Conservation (phyloP, 2,113 vertebrate genomes). For the Cinclus mexicanus region DNA sequence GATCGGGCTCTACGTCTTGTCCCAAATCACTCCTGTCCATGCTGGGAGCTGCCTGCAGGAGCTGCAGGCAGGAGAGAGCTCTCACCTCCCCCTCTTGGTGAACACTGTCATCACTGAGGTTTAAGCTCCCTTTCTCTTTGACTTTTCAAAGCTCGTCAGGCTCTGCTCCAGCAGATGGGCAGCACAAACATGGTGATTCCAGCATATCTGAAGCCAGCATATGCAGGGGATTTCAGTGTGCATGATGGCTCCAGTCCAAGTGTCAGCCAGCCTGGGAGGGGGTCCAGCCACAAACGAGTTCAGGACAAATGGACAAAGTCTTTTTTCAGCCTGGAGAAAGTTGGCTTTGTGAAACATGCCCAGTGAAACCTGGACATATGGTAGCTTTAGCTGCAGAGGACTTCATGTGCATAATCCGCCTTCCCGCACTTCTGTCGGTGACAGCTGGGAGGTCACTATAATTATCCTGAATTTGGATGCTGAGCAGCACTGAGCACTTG, state of each 20-base stretch:
- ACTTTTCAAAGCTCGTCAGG: neutral
- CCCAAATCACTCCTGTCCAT: neutral
- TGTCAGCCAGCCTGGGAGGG: neutral
- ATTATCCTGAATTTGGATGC: slow-evolving; percentile 32
- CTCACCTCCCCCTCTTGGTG: neutral
- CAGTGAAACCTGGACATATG: slow-evolving; percentile 37
- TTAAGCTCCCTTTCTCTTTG: neutral
- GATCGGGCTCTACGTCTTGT: neutral
- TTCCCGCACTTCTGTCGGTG: neutral
- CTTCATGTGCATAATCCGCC: slow-evolving; percentile 20
- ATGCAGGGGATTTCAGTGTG: neutral
- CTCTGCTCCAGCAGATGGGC: neutral
- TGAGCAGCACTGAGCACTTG: neutral
- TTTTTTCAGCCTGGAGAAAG: slow-evolving; percentile 32
- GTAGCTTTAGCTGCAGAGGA: slow-evolving; percentile 18
- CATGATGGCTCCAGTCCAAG: neutral
- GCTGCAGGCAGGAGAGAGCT: neutral
- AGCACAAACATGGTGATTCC: neutral
- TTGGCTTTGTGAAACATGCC: slow-evolving; percentile 4
- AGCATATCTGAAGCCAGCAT: neutral
- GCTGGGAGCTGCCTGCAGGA: neutral
- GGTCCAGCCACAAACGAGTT: neutral
- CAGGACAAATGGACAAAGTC: slow-evolving; percentile 3
- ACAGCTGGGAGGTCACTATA: slow-evolving; percentile 49
- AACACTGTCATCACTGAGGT: neutral